A percentile compares a stretch with the other conserved stretches of the same genome.
phyloP scores from a whole-genome alignment of 2,888 invertebrate species.

The Ypsolopha scabrella region DNA sequence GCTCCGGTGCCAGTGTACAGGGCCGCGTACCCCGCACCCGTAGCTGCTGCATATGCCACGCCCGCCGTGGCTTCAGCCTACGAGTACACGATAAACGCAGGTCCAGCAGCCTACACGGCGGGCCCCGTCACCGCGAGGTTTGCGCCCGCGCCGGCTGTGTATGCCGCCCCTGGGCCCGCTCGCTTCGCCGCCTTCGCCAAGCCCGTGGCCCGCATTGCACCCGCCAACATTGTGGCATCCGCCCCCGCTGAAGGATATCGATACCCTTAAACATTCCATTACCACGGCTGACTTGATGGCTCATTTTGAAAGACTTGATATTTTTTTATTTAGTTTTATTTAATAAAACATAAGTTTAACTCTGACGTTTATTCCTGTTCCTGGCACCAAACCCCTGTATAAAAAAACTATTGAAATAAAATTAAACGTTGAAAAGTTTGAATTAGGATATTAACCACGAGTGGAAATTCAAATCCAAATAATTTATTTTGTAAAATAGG shows the following conservation, averaged over 20 bases:
- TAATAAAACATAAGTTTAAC: slow-evolving; percentile 23
- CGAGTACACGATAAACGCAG: slow-evolving; percentile 66
- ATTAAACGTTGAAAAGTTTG: too few relatives aligned
- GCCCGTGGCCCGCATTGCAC: slow-evolving; percentile 39
- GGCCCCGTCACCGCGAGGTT: neutral
- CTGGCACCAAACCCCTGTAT: too few relatives aligned
- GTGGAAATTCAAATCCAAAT: too few relatives aligned
- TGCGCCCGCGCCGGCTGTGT: slow-evolving; percentile 9
- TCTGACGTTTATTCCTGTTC: too few relatives aligned
- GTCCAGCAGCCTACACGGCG: slow-evolving; percentile 69
- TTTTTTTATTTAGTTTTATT: slow-evolving; percentile 15
- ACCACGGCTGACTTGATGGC: slow-evolving; percentile 27
- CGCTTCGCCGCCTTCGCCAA: slow-evolving; percentile 19
- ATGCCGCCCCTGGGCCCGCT: slow-evolving; percentile 14
- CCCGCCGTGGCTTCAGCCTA: slow-evolving; percentile 8
- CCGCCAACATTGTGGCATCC: slow-evolving; percentile 73
- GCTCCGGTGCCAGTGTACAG: slow-evolving; percentile 12
- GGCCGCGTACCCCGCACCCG: slow-evolving; percentile 3
- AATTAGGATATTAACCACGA: too few relatives aligned
- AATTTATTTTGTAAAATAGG: too few relatives aligned
- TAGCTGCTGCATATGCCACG: slow-evolving; percentile 18
- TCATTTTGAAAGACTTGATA: slow-evolving; percentile 24
- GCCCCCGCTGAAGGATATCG: slow-evolving; percentile 42
- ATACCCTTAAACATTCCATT: slow-evolving; percentile 43
- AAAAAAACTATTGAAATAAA: too few relatives aligned